Evolutionary conservation across 2,113 vertebrate species (phyloP).

Genomic region (Amblyopsis rosae): DNA sequence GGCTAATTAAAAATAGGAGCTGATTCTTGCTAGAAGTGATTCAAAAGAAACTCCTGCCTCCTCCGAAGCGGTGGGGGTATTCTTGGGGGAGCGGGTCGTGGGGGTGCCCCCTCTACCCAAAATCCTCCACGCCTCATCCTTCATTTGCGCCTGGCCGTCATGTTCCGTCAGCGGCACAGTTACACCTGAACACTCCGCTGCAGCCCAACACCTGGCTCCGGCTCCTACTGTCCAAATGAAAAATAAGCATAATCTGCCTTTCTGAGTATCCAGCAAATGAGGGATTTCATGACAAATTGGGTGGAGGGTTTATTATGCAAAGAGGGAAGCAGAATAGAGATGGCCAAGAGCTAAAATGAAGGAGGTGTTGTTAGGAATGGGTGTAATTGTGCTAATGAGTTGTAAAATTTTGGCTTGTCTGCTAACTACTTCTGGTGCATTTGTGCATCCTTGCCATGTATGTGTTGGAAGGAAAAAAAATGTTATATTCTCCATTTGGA

Average conservation of each 20-base stretch:
- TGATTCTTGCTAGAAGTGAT: conserved; percentile 72
- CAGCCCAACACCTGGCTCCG: conserved; percentile 99
- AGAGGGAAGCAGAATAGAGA: conserved; percentile 86
- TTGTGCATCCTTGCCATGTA: conserved; percentile 16
- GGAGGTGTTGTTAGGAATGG: conserved; percentile 38
- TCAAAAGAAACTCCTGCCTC: conserved; percentile 65
- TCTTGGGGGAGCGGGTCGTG: conserved; percentile 86
- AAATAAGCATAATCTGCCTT: conserved; percentile 99
- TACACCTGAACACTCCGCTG: conserved; percentile 99
- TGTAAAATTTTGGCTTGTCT: conserved; percentile 41
- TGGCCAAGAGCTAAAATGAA: conserved; percentile 49
- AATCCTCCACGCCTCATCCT: conserved; percentile 98
- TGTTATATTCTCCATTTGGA: conserved; percentile 20
- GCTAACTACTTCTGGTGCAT: conserved; percentile 43
- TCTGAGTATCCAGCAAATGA: conserved; percentile 99
- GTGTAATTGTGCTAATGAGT: conserved; percentile 62
- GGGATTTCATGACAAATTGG: conserved; percentile 99
- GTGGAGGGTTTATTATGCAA: conserved; percentile 86
- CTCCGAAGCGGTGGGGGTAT: conserved; percentile 69
- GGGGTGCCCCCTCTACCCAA: conserved; percentile 85
- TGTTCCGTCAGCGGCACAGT: conserved; percentile 96
- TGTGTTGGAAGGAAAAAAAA: not conserved
- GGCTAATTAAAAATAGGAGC: conserved; percentile 76
- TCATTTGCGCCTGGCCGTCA: conserved; percentile 96
- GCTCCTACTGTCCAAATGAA: conserved; percentile 99